Conservation (phyloP, 2,888 invertebrate species). For the Notodonta ziczac region DNA sequence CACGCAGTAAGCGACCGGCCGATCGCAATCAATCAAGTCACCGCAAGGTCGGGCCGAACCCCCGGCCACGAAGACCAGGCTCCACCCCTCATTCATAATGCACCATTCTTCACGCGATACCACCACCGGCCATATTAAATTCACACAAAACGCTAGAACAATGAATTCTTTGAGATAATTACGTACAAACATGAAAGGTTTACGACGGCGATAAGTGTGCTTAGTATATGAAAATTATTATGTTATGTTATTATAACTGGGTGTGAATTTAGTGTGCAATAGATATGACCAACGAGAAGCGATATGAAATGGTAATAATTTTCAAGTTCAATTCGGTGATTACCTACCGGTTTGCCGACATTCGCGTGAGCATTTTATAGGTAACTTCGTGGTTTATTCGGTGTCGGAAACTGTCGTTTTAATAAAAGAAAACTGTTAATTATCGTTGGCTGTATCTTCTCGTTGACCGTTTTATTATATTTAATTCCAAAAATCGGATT, state of each 20-base stretch:
- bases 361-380: no score
- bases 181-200: constrained; percentile 12
- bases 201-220: neutral
- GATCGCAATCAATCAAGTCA: constrained; percentile 61
- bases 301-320: no score
- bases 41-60: constrained; percentile 28
- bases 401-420: no score
- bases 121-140: constrained; percentile 38
- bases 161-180: constrained; percentile 18
- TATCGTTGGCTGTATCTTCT: no score
- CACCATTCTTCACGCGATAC: constrained; percentile 53
- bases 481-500: no score
- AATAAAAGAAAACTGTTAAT: no score
- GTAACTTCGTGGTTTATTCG: no score
- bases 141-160: constrained; percentile 14
- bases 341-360: no score
- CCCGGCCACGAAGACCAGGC: constrained; percentile 35
- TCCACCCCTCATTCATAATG: constrained; percentile 60
- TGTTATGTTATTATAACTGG: constrained; percentile 1
- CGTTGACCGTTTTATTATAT: no score
- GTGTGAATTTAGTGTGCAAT: neutral
- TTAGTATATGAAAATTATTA: neutral
- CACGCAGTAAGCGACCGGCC: constrained; percentile 25
- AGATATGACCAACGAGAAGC: no score
- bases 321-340: no score